Evolutionary conservation across 2,113 vertebrate genomes (phyloP), one percentile per base, ranked within the genome.

Genomic region (Pluvianellus socialis): DNA sequence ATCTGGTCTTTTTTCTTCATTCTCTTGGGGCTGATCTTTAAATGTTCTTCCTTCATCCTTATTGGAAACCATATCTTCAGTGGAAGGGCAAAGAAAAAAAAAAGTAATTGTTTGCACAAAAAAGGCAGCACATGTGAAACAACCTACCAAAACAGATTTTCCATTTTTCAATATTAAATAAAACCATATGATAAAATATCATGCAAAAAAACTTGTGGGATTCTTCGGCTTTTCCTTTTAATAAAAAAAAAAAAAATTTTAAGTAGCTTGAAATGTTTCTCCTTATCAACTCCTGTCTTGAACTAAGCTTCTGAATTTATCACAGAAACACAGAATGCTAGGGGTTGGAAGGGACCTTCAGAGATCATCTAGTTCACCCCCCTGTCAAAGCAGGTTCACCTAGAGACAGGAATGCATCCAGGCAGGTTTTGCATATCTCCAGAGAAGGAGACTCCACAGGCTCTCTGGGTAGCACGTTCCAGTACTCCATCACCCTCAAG

Each of bases 1-100:
- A 68, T 98, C 97, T n/a, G 98, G 42, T 45, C 72, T 97, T 80
- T 96, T 90, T 72, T 94, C 96, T 80, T 67, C 83, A 32, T 86
- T 91, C 38, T 96, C 94, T 53, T 35, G 50, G 5, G 44, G 40
- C 1, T 97, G 80, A 53, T 96, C 96, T 96, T 97, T 97, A 50
- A 53, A 94, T 73, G 55, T 85, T 85, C 79, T 81, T 94, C 96
- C 95, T 67, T 95, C 96, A 67, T 89, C 59, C 79, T 85, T 79
- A 21, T 26, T 85, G 76, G 88, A 79, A 76, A 68, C 73, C 1
- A 61, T 32, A 40, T 95, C 97, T 98, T 92, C 53, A 81, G 62
- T 38, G 21, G 16, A 92, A 3, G 1, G 22, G 33, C 9, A 68
- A 68, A 61, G 8, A 47, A n/a, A 52, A 61, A 40, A 27, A 75